These are phyloP conservation scores for Girardinichthys multiradiatus DNA, from an alignment of 2,113 vertebrate species.

Conservation along the genomic window DNA sequence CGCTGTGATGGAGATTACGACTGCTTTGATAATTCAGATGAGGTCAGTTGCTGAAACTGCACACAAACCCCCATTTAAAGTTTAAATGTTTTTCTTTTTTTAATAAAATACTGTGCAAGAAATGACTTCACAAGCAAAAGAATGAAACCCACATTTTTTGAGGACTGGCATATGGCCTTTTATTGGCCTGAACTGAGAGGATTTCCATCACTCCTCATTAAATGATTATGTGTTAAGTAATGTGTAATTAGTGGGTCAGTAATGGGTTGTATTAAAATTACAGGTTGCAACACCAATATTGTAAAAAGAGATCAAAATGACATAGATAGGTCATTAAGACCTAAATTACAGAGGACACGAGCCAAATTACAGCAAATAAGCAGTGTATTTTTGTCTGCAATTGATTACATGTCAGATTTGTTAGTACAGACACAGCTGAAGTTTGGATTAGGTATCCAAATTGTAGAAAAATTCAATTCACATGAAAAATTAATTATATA, in stretches of 20 bases:
- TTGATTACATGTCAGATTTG: conserved; percentile 11
- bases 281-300: background rate
- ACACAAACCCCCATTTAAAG: background rate
- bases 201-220: background rate
- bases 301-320: background rate
- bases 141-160: background rate
- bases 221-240: background rate
- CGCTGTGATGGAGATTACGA: conserved; percentile 98
- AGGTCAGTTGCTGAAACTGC: conserved; percentile 80
- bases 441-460: conserved; percentile 19
- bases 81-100: background rate
- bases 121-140: background rate
- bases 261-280: background rate
- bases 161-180: background rate
- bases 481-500: conserved; percentile 14
- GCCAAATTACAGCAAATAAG: conserved; percentile 17
- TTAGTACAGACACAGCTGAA: conserved; percentile 15
- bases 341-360: conserved; percentile 13
- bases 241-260: conserved; percentile 10
- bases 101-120: background rate
- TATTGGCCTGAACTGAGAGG: background rate
- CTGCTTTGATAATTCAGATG: conserved; percentile 95
- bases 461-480: conserved; percentile 10
- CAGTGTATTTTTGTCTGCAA: conserved; percentile 10
- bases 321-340: background rate